Base-by-base conservation (phyloP, 2,113 vertebrate genomes). In the Martes martes region DNA sequence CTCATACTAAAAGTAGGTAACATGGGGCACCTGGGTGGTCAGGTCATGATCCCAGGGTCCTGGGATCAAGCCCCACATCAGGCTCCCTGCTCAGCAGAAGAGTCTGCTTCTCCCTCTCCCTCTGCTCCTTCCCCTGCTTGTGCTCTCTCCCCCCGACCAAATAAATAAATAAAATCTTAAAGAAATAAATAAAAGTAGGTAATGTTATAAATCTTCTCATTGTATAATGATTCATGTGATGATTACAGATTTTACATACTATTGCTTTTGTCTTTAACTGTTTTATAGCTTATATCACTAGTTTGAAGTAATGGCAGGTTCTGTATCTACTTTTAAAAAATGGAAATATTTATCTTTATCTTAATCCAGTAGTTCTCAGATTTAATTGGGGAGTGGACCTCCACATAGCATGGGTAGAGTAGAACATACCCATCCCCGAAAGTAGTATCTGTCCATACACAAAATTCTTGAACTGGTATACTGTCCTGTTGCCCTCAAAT, bases 1-100 rank as follows among this genome's bases (percentile, higher is more conserved):
- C 99, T 99, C 99, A 99, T 99, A 98, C 98, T 99, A 52, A 99
- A 99, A 99, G 99, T 99, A 98, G 14, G 98, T 97, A 94, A 95
- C 63, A 36, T 82, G 28, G 63, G 63, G 63, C 28, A 15, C 13
- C 63, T 16, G 63, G 63, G 63, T 65, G 63, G 6, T 65, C 63
- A 33, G 28, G 63, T 31, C 63, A 65, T 16, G 63, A 65, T 65
- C 63, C 28, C 28, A 28, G 63, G 13, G 28, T 33, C 63, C 63
- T 65, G 28, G 63, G 28, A 65, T 65, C 63, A 65, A 65, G 28
- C 14, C 63, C 63, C 63, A 65, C 28, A 0, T 65, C 6, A 26
- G 14, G 63, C 63, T 65, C 13, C 63, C 28, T 31, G 28, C 63
- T 65, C 63, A 33, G 13, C 63, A 65, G 28, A 28, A 28, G 31